phyloP scores from a whole-genome alignment of 2,888 invertebrate species.

The Hofmannophila pseudospretella region DNA sequence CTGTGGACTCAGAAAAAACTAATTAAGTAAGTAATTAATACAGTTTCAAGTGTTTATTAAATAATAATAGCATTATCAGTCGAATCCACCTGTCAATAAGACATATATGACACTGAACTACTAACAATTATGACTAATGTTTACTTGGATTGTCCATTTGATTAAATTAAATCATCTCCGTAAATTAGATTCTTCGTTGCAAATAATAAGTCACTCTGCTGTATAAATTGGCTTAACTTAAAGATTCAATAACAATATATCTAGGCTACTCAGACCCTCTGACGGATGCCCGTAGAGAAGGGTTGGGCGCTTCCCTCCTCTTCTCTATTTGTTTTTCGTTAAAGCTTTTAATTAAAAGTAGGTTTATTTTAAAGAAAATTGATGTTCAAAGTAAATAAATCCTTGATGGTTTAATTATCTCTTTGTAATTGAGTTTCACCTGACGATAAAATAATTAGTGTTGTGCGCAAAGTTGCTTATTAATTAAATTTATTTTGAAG shows the following conservation, averaged over 20 bases:
- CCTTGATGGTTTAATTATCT: slow-evolving; percentile 74
- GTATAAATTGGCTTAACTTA: slow-evolving; percentile 22
- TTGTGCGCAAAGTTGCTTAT: slow-evolving; percentile 38
- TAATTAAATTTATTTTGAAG: slow-evolving; percentile 28
- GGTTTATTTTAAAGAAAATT: slow-evolving; percentile 75
- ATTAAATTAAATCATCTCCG: neutral
- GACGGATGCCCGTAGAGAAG: slow-evolving; percentile 46
- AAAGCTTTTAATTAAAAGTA: slow-evolving; percentile 74
- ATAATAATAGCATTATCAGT: too few species aligned
- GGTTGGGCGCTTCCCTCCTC: slow-evolving; percentile 52
- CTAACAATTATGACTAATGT: too few species aligned
- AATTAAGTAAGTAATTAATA: too few species aligned
- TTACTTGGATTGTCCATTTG: neutral
- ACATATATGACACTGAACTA: too few species aligned
- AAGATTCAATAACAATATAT: slow-evolving; percentile 22
- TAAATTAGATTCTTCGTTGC: slow-evolving; percentile 1
- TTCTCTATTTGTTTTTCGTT: slow-evolving; percentile 72
- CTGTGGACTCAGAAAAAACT: slow-evolving; percentile 10
- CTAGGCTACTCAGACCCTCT: slow-evolving; percentile 22
- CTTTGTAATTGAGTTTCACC: slow-evolving; percentile 73
- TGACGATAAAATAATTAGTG: slow-evolving; percentile 59
- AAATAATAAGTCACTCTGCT: slow-evolving; percentile 12
- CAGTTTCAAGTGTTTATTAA: too few species aligned
- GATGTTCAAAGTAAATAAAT: slow-evolving; percentile 74
- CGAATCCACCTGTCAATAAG: too few species aligned